Percentiles rank a stretch among this genome's conserved stretches.
Evolutionary conservation across 2,888 invertebrate species (phyloP).

Genomic region (Catonia carolina): DNA sequence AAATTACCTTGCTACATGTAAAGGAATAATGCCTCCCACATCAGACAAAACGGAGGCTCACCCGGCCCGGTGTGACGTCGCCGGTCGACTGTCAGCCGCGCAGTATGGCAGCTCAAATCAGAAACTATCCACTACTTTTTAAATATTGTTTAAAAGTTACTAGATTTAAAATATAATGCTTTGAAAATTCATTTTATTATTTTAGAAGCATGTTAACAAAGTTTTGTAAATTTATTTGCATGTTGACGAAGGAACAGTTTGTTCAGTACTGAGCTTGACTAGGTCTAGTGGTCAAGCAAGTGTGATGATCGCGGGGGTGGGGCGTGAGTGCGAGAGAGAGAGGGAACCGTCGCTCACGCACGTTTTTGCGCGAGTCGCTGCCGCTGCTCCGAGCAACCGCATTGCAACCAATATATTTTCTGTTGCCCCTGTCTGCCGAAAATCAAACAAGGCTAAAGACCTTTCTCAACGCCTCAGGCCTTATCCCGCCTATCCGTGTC

Average conservation of each 20-base stretch:
- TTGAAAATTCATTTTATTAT: too few species aligned
- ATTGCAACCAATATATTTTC: slow-evolving; percentile 22
- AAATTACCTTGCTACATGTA: slow-evolving; percentile 33
- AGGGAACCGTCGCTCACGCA: slow-evolving; percentile 26
- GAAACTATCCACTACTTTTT: slow-evolving; percentile 35
- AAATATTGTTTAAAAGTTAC: slow-evolving; percentile 6
- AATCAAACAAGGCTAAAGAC: slow-evolving; percentile 26
- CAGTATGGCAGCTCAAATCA: slow-evolving; percentile 37
- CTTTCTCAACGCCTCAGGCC: slow-evolving; percentile 10
- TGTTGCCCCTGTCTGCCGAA: slow-evolving; percentile 16
- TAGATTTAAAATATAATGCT: too few species aligned
- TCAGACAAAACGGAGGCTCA: slow-evolving; percentile 32
- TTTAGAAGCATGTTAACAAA: too few species aligned
- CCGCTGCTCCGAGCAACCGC: slow-evolving; percentile 13
- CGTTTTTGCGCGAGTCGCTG: slow-evolving; percentile 15
- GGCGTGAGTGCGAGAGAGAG: slow-evolving; percentile 21
- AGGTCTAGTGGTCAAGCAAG: slow-evolving; percentile 28
- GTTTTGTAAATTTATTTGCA: too few species aligned
- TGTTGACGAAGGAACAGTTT: neutral
- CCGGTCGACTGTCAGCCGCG: slow-evolving; percentile 48
- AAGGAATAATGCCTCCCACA: slow-evolving; percentile 34
- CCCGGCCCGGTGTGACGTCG: slow-evolving; percentile 49
- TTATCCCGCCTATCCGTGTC: neutral
- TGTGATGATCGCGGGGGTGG: slow-evolving; percentile 32
- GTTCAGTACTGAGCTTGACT: slow-evolving; percentile 15